phyloP scores from a whole-genome alignment of 2,113 vertebrate genomes.

The Brevimyrus niger region DNA sequence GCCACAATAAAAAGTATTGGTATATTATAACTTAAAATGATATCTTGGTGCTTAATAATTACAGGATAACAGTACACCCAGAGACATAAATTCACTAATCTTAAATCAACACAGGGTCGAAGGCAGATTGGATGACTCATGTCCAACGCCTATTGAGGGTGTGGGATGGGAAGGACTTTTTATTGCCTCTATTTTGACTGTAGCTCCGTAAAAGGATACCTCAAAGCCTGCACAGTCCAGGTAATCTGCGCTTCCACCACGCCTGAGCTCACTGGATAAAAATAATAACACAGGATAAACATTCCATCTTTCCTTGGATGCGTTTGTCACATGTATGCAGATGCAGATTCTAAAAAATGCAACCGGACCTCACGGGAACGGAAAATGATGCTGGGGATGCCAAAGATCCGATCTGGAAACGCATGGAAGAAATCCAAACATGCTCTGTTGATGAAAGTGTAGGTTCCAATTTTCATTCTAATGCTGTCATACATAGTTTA shows the following conservation, averaged over 20 bases:
- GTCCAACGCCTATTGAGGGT: no score
- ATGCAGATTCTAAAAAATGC: neutral
- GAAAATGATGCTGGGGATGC: neutral
- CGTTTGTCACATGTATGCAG: neutral
- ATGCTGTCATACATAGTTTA: neutral
- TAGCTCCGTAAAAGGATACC: neutral
- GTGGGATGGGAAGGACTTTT: neutral
- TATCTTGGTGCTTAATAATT: neutral
- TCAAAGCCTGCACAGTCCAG: neutral
- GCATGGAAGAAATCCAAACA: neutral
- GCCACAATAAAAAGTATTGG: neutral
- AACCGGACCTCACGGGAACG: neutral
- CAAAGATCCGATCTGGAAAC: neutral
- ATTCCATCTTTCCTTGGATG: neutral
- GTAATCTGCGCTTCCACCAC: neutral
- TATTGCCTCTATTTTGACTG: conserved; percentile 1
- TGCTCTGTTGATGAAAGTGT: neutral
- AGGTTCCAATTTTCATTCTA: neutral
- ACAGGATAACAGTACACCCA: neutral
- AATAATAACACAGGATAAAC: neutral
- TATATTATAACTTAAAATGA: neutral
- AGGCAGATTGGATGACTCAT: neutral
- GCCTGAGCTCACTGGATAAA: neutral
- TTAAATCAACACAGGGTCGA: neutral
- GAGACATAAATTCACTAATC: neutral